Evolutionary conservation across 2,888 invertebrate genomes (phyloP), one percentile per base, ranked within the genome.

Genomic region (Nephrocerus scutellatus): DNA sequence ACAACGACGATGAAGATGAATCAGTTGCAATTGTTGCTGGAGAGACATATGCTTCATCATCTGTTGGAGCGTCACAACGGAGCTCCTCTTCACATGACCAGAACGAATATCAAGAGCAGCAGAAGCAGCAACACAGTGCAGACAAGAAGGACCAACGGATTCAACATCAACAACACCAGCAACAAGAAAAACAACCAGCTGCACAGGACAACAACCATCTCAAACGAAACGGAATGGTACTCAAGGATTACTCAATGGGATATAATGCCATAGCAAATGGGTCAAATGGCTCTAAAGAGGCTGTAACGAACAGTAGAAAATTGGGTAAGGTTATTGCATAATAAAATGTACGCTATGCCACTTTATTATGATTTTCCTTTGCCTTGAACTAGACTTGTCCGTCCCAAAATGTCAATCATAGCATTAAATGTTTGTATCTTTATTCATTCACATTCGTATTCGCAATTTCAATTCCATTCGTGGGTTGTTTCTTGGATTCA

Each of bases 21-120:
- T 9, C 9, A 16, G 28, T 36, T 38, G 14, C 32, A 22, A 31
- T 18, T 35, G 9, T 26, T 22, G 46, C 43, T 3, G 43, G 46
- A 36, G 46, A 43, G 43, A 30, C 43, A 46, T 40, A 43, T 38
- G 43, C 39, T 34, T 23, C 46, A 46, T 26, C 36, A 46, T 31
- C 24, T 41, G 20, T 36, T 31, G 34, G 20, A 37, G 26, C 46
- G 50, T 37, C 37, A 35, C 31, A 38, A 30, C 24, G 32, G 41
- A 34, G n/a, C n/a, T n/a, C n/a, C n/a, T n/a, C n/a, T n/a, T n/a
- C n/a, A n/a, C n/a, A 30, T 45, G 43, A 31, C 29, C 29, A 20
- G 34, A 35, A 30, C 12, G 12, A 13, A 29, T 9, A 29, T 18
- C 15, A 29, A 29, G 15, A 22, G 15, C 29, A 33, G 39, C 12